Evolutionary conservation across 2,888 invertebrate species (phyloP).

Genomic region (Glaucopsyche alexis): DNA sequence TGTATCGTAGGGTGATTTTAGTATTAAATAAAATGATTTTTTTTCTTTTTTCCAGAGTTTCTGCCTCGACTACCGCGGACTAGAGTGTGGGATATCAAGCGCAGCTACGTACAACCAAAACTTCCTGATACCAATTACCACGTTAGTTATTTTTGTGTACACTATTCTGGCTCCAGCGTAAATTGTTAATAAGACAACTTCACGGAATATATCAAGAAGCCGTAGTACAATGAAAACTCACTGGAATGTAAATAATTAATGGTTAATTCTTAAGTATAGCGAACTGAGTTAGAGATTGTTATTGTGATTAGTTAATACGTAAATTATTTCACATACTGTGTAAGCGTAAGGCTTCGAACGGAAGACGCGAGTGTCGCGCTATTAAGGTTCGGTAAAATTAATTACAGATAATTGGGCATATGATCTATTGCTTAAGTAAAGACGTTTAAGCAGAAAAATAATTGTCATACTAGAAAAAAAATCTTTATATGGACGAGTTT

Average conservation of each 20-base stretch:
- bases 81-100: conserved; percentile 59
- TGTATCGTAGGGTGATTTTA: too few relatives aligned
- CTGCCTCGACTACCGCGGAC: conserved; percentile 68
- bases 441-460: too few relatives aligned
- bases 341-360: neutral
- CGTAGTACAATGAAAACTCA: conserved; percentile 33
- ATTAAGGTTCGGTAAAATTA: too few relatives aligned
- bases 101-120: conserved; percentile 42
- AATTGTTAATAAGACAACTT: conserved; percentile 33
- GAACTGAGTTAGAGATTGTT: conserved; percentile 35
- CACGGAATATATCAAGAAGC: neutral
- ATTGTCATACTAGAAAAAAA: too few relatives aligned
- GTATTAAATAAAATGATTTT: conserved; percentile 12
- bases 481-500: too few relatives aligned
- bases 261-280: conserved; percentile 28
- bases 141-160: conserved; percentile 46
- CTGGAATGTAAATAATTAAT: conserved; percentile 51
- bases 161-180: conserved; percentile 48
- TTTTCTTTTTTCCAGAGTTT: conserved; percentile 58
- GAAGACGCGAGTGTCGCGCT: neutral
- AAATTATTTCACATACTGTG: neutral
- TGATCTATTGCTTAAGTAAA: too few relatives aligned
- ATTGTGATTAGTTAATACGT: conserved; percentile 27
- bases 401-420: too few relatives aligned
- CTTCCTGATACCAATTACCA: conserved; percentile 48